Percentiles rank a stretch among this genome's conserved stretches.
Conservation (phyloP, 2,797 vertebrate species). For the Hydrophis major region DNA sequence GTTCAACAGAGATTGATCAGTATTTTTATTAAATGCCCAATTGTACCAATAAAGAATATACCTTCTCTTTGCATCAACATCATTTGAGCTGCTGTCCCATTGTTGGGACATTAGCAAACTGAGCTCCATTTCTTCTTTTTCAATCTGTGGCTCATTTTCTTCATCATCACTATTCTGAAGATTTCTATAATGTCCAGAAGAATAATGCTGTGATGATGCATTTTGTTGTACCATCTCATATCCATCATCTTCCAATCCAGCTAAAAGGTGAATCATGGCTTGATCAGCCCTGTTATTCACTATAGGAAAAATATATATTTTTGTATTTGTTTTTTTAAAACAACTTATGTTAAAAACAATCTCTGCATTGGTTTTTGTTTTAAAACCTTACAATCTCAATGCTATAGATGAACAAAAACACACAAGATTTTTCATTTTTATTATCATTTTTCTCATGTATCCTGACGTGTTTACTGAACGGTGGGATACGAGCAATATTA, state of each 20-base stretch:
- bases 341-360: not conserved
- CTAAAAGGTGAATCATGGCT: conserved; percentile 85
- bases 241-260: conserved; percentile 85
- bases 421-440: not conserved
- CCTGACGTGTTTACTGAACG: not conserved
- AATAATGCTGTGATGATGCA: conserved; percentile 68
- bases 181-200: conserved; percentile 73
- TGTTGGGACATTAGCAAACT: conserved; percentile 94
- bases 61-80: conserved; percentile 74
- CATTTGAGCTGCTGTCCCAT: conserved; percentile 84
- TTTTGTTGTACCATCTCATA: conserved; percentile 75
- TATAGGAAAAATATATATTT: conserved; percentile 53
- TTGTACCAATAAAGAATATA: conserved; percentile 46
- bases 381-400: not conserved
- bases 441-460: not conserved
- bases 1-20: not conserved
- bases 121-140: conserved; percentile 91
- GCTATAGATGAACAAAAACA: not conserved
- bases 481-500: not conserved
- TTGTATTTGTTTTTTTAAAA: not conserved
- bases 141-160: conserved; percentile 86
- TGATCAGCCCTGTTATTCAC: conserved; percentile 85
- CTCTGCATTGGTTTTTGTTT: not conserved
- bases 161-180: conserved; percentile 96
- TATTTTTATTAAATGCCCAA: not conserved